Conservation (phyloP, 2,113 vertebrate genomes). For the Heterocephalus glaber region DNA sequence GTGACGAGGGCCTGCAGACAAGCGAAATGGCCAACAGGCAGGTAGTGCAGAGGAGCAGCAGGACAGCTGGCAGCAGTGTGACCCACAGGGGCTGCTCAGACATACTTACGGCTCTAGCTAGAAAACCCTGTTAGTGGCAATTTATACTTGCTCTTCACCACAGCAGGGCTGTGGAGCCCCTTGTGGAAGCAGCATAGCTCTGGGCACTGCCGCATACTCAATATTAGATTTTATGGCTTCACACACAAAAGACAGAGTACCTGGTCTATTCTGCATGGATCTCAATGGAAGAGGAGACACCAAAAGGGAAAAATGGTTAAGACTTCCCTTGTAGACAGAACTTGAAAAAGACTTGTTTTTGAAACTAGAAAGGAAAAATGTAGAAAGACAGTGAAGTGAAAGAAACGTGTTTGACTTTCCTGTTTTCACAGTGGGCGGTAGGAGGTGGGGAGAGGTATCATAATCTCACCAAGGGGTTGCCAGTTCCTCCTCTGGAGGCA, state of each 20-base stretch:
- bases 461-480: background rate
- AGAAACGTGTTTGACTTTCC: constrained; percentile 37
- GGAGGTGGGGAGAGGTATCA: background rate
- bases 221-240: constrained; percentile 67
- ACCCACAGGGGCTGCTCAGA: constrained; percentile 56
- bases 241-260: constrained; percentile 78
- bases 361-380: constrained; percentile 81
- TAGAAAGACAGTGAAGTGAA: constrained; percentile 59
- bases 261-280: constrained; percentile 80
- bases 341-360: constrained; percentile 73
- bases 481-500: background rate
- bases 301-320: constrained; percentile 65
- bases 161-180: constrained; percentile 63
- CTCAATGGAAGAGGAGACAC: constrained; percentile 70
- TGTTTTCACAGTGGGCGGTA: background rate
- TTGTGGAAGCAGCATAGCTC: constrained; percentile 56
- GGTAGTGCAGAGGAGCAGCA: background rate
- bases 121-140: constrained; percentile 62
- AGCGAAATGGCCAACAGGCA: constrained; percentile 61
- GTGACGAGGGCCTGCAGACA: constrained; percentile 41
- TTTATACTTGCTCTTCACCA: constrained; percentile 70
- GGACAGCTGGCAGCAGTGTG: background rate
- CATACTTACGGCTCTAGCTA: constrained; percentile 59
- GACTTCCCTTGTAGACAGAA: constrained; percentile 74
- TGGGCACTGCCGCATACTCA: constrained; percentile 21